These are phyloP conservation scores for Irena cyanogastra DNA, from an alignment of 2,113 vertebrate species.

Conservation along the genomic window DNA sequence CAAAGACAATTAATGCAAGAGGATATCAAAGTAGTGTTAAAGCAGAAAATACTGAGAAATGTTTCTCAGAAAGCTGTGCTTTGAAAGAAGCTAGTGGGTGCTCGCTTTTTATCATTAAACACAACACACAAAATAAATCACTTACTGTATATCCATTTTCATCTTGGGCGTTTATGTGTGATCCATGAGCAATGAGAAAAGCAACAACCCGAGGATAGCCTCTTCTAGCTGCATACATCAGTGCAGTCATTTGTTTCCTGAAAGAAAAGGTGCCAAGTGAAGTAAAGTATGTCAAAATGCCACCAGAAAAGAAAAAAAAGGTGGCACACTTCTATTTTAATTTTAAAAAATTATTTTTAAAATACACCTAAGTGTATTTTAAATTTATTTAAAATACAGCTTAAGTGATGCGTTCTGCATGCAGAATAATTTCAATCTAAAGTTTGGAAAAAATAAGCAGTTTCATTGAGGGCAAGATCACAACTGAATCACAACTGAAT, in stretches of 20 bases:
- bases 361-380: neutral
- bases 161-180: slow-evolving; percentile 82
- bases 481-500: neutral
- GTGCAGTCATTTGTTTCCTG: slow-evolving; percentile 83
- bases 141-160: slow-evolving; percentile 85
- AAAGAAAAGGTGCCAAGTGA: neutral
- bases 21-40: neutral
- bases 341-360: neutral
- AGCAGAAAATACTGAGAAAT: neutral
- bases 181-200: slow-evolving; percentile 83
- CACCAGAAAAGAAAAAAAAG: neutral
- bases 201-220: slow-evolving; percentile 79
- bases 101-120: neutral
- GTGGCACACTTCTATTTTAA: neutral
- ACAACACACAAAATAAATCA: neutral
- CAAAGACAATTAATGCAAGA: neutral
- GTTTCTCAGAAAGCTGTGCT: neutral
- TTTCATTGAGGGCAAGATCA: neutral
- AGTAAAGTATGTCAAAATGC: neutral
- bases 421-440: neutral
- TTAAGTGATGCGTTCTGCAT: neutral
- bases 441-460: neutral
- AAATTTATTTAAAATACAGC: neutral
- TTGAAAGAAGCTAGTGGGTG: neutral
- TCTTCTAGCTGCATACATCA: slow-evolving; percentile 86